Conservation (phyloP, 1,140 invertebrate species). For the Bombus picipes region DNA sequence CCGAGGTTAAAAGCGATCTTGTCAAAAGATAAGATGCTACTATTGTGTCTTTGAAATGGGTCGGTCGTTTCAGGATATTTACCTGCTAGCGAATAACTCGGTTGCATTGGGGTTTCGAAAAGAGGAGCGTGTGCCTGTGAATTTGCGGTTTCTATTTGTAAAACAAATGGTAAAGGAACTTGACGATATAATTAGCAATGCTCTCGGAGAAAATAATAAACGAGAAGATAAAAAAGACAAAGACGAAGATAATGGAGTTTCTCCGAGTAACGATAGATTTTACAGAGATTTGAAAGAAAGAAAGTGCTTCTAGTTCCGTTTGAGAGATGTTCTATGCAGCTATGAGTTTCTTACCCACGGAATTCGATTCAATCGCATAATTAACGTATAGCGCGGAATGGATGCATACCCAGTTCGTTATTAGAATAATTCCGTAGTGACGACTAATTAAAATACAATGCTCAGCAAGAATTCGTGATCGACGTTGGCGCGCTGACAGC, state of each 20-base stretch:
- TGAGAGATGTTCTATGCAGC: too few relatives aligned
- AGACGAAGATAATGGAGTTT: not conserved
- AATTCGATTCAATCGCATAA: conserved; percentile 41
- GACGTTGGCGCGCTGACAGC: conserved; percentile 38
- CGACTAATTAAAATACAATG: conserved; percentile 54
- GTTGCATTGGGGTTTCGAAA: not conserved
- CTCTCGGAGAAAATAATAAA: not conserved
- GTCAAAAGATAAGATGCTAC: not conserved
- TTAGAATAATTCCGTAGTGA: conserved; percentile 24
- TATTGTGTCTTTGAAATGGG: not conserved
- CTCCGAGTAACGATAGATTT: not conserved
- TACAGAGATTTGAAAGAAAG: not conserved
- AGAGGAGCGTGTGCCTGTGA: not conserved
- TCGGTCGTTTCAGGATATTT: not conserved
- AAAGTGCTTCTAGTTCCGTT: too few relatives aligned
- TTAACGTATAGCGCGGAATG: not conserved
- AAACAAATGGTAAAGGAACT: too few relatives aligned
- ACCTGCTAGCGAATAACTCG: not conserved
- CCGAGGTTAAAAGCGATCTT: not conserved
- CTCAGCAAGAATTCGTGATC: conserved; percentile 33
- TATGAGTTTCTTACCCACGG: too few relatives aligned
- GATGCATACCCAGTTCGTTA: conserved; percentile 10
- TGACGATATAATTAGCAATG: too few relatives aligned
- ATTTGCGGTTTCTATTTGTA: not conserved
- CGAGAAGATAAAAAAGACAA: not conserved